Base-by-base conservation (phyloP, 2,888 invertebrate genomes). In the Meteorus colon region DNA sequence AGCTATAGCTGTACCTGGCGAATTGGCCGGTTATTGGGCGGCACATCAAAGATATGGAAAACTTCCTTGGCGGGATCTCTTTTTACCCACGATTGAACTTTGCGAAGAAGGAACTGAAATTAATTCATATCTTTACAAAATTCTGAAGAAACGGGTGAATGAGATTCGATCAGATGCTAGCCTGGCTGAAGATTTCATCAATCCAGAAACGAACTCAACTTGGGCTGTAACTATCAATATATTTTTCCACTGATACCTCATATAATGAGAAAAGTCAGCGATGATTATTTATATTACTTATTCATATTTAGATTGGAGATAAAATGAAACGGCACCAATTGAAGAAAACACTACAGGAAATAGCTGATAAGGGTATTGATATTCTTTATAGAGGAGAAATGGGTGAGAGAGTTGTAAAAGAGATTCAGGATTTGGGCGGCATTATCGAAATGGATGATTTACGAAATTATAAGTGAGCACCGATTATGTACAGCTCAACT, bases 1-100 rank as follows among this genome's bases (percentile, higher is more conserved):
- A 81, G 92, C 97, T 0, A 92, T 95, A 14, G 98, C 94, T 14
- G 95, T 98, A n/a, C 98, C 98, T 0, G 97, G 97, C 10, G 98
- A 98, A 90, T 89, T 98, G 19, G 91, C 92, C 74, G 98, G 98
- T 1, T 96, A 96, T 88, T 94, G 95, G 92, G 93, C 91, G 76
- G 93, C 96, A 48, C 93, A 96, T 90, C 89, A 92, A 80, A 90
- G 90, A 80, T 96, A 94, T 86, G 97, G 96, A 4, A 92, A 91
- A 78, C 90, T 97, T 69, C 92, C 93, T 0, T 98, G 98, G 98
- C 89, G 89, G 62, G 92, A 94, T 0, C 90, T 98, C 27, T 93
- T 98, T 78, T 89, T 92, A 79, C 97, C 97, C 0, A 92, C 95
- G 0, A 96, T 96, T 68, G 91, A 94, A 51, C 90, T 98, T 34